Conservation (phyloP, 1,140 invertebrate species). For the Cardiocondyla obscurior region DNA sequence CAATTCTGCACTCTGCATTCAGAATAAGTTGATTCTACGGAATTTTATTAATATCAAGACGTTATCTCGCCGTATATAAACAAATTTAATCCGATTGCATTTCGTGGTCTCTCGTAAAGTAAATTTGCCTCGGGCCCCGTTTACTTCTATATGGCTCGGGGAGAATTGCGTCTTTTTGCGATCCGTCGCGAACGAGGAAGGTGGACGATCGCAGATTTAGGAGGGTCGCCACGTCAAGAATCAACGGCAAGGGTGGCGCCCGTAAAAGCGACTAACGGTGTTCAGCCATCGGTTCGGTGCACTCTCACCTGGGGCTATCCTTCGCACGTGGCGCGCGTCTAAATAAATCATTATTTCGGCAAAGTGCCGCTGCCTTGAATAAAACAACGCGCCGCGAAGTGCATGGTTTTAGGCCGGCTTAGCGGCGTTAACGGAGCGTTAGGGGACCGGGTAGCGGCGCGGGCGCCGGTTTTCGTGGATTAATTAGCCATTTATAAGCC, state of each 20-base stretch:
- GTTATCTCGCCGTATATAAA: background rate
- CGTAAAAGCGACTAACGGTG: constrained; percentile 48
- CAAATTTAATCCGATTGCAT: background rate
- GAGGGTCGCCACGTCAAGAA: background rate
- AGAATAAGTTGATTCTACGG: background rate
- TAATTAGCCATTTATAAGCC: constrained; percentile 76
- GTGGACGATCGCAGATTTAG: constrained; percentile 1
- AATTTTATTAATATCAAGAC: background rate
- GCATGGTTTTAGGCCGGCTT: constrained; percentile 70
- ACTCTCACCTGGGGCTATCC: background rate
- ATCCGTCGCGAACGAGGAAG: background rate
- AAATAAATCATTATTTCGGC: constrained; percentile 75
- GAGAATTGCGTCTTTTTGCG: background rate
- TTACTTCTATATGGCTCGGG: background rate
- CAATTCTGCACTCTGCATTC: background rate
- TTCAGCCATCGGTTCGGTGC: constrained; percentile 5
- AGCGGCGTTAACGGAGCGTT: constrained; percentile 64
- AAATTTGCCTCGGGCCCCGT: background rate
- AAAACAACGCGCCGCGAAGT: constrained; percentile 64
- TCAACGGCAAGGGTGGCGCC: constrained; percentile 4
- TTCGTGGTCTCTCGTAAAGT: background rate
- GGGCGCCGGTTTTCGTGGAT: constrained; percentile 64
- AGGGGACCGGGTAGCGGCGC: constrained; percentile 29
- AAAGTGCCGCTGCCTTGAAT: constrained; percentile 66
- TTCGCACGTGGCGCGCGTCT: constrained; percentile 25